Evolutionary conservation across 2,888 invertebrate species (phyloP).

Genomic region (Leptopilina drosophilae): DNA sequence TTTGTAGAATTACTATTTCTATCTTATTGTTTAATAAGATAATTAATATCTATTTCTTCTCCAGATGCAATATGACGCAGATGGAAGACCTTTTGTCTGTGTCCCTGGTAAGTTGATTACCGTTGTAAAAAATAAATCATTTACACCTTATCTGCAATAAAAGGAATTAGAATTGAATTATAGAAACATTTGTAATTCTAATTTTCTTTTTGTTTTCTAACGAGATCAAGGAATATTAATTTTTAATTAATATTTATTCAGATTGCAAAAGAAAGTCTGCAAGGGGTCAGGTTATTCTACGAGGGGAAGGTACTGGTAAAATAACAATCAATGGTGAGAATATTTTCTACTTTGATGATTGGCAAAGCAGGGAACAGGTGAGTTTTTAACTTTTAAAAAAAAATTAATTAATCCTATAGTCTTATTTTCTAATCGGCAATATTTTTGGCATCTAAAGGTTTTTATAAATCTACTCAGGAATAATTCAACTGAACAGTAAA

Average conservation of each 20-base stretch:
- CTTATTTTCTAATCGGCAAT: constrained; percentile 29
- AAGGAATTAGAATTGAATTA: not conserved
- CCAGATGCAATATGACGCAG: constrained; percentile 82
- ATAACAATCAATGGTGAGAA: constrained; percentile 89
- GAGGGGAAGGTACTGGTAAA: constrained; percentile 89
- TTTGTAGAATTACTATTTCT: too few species aligned
- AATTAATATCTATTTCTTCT: constrained; percentile 53
- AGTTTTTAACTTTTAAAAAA: constrained; percentile 59
- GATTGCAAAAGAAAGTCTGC: constrained; percentile 86
- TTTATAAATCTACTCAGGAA: too few species aligned
- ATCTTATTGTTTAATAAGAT: constrained; percentile 4
- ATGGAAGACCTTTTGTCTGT: constrained; percentile 83
- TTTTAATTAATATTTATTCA: constrained; percentile 65
- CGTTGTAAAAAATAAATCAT: constrained; percentile 3
- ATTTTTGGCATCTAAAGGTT: not conserved
- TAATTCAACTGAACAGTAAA: too few species aligned
- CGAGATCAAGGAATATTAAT: constrained; percentile 39
- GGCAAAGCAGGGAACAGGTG: constrained; percentile 88
- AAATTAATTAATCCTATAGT: constrained; percentile 4
- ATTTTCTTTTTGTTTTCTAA: constrained; percentile 21
- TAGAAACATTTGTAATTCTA: not conserved
- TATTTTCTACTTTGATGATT: constrained; percentile 86
- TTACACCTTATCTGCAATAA: too few species aligned
- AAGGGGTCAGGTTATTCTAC: constrained; percentile 88
- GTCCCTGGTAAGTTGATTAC: constrained; percentile 58